Evolutionary conservation across 2,113 vertebrate species (phyloP).

Genomic region (Crotophaga sulcirostris): DNA sequence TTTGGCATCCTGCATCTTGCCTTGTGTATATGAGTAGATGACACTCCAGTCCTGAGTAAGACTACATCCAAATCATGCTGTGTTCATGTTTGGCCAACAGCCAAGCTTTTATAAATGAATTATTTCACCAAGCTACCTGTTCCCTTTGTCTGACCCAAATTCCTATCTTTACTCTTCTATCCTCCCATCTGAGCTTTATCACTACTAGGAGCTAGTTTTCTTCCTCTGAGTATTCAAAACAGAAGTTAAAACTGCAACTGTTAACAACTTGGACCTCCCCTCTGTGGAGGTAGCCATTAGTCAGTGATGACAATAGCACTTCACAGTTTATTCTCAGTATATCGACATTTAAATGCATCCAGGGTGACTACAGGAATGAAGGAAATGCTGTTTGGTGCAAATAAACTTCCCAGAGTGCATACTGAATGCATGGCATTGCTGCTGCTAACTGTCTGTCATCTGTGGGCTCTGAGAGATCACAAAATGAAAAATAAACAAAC

Average conservation of each 20-base stretch:
- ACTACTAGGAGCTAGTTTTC: background rate
- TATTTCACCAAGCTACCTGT: slow-evolving; percentile 23
- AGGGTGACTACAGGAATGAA: background rate
- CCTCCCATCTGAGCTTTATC: background rate
- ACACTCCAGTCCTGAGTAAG: background rate
- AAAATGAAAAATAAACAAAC: background rate
- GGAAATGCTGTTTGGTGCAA: background rate
- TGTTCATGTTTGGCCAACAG: background rate
- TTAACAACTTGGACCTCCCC: background rate
- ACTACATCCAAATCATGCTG: slow-evolving; percentile 3
- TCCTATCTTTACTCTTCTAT: background rate
- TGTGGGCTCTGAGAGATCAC: background rate
- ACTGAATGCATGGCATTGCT: background rate
- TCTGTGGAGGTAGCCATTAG: background rate
- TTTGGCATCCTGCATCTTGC: background rate
- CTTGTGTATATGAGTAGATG: background rate
- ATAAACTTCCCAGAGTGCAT: background rate
- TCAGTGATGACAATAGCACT: background rate
- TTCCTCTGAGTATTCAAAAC: background rate
- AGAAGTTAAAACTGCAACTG: background rate
- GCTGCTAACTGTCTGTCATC: background rate
- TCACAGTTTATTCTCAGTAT: background rate
- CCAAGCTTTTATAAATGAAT: slow-evolving; percentile 28
- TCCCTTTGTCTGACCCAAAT: slow-evolving; percentile 6
- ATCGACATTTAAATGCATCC: background rate